Evolutionary conservation across 2,113 vertebrate species (phyloP).

Genomic region (Dolichallabes microphthalmus): DNA sequence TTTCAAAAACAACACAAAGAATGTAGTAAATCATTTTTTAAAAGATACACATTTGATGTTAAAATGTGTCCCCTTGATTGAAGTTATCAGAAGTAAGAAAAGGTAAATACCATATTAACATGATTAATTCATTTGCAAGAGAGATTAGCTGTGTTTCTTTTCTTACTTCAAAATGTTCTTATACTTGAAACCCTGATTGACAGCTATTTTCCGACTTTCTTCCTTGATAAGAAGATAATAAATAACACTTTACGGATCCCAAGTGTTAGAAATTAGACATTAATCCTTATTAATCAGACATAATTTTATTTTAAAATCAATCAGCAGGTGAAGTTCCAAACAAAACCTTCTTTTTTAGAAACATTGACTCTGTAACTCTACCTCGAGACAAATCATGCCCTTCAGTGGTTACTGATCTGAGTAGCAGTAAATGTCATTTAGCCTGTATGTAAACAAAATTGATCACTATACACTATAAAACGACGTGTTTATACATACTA

Average conservation of each 20-base stretch:
- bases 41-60: not conserved
- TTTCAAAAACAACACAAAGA: too few relatives aligned
- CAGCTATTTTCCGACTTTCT: not conserved
- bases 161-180: not conserved
- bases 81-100: not conserved
- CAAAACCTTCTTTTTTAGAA: conserved; percentile 6
- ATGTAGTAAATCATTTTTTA: too few relatives aligned
- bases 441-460: not conserved
- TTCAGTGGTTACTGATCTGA: conserved; percentile 6
- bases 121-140: not conserved
- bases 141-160: not conserved
- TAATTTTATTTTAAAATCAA: conserved; percentile 26
- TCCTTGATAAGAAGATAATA: not conserved
- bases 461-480: not conserved
- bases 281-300: conserved; percentile 11
- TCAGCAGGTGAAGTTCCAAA: conserved; percentile 10
- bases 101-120: not conserved
- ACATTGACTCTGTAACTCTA: conserved; percentile 28
- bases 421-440: not conserved
- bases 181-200: not conserved
- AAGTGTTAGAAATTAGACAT: not conserved
- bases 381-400: not conserved
- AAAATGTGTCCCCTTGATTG: not conserved
- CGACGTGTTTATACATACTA: not conserved
- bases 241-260: not conserved